These are phyloP conservation scores for Oryzias melastigma DNA, from an alignment of 2,113 vertebrate genomes.

Conservation along the genomic window DNA sequence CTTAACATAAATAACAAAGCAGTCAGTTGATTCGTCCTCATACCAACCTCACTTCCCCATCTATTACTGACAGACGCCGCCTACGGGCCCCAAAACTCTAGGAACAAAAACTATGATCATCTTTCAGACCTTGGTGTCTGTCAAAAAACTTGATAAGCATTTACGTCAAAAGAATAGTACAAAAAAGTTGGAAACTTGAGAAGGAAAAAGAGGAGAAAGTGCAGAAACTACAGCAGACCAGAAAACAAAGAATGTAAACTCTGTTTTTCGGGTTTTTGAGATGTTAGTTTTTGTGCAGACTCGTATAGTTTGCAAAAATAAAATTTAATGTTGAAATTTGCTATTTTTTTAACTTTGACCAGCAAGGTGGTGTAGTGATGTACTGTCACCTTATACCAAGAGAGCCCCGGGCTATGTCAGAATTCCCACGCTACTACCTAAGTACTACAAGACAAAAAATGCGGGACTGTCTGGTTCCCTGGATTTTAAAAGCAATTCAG, in stretches of 20 bases:
- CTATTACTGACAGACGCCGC: slow-evolving; percentile 54
- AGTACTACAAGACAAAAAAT: too few relatives aligned
- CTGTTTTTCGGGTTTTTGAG: slow-evolving; percentile 12
- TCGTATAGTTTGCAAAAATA: too few relatives aligned
- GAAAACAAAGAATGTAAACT: slow-evolving; percentile 16
- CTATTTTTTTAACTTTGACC: too few relatives aligned
- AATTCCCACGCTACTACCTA: too few relatives aligned
- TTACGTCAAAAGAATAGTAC: slow-evolving; percentile 54
- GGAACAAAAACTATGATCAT: slow-evolving; percentile 64
- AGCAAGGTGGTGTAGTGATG: too few relatives aligned
- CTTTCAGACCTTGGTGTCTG: slow-evolving; percentile 58
- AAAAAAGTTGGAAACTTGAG: slow-evolving; percentile 59
- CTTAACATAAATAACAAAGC: slow-evolving; percentile 47
- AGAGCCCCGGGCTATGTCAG: too few relatives aligned
- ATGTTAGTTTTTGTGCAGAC: too few relatives aligned
- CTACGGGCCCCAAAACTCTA: slow-evolving; percentile 55
- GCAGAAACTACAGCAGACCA: not conserved
- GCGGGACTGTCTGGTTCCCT: too few relatives aligned
- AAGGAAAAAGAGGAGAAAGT: slow-evolving; percentile 14
- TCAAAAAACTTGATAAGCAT: slow-evolving; percentile 44
- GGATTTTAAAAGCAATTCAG: too few relatives aligned
- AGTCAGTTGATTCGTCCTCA: slow-evolving; percentile 14
- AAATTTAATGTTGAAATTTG: too few relatives aligned
- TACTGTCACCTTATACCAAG: too few relatives aligned
- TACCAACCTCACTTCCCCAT: slow-evolving; percentile 45